These are phyloP conservation scores for Parapsyche elsis DNA, from an alignment of 1,140 invertebrate genomes.

Conservation along the genomic window DNA sequence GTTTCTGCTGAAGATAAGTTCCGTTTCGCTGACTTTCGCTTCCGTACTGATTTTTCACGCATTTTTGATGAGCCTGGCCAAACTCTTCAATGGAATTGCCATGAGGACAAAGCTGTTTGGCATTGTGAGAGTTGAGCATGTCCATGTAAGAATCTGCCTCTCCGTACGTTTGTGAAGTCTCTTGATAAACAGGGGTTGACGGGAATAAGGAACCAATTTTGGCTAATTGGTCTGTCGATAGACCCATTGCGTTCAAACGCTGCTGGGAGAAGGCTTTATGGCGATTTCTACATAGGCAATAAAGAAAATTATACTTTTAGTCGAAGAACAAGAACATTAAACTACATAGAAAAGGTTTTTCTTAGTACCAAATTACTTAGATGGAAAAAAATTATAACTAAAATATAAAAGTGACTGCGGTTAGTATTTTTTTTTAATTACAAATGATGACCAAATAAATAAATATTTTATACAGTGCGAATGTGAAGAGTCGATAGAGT, in stretches of 20 bases:
- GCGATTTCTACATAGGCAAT: slow-evolving; percentile 61
- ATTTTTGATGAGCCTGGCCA: slow-evolving; percentile 67
- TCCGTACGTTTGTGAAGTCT: slow-evolving; percentile 65
- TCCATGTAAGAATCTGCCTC: slow-evolving; percentile 66
- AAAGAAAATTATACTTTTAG: slow-evolving; percentile 11
- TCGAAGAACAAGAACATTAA: background rate
- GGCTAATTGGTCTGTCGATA: slow-evolving; percentile 66
- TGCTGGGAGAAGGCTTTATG: slow-evolving; percentile 68
- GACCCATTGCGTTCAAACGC: slow-evolving; percentile 63
- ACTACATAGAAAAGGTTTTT: background rate
- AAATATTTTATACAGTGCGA: too few species aligned
- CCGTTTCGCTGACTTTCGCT: slow-evolving; percentile 55
- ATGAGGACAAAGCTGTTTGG: slow-evolving; percentile 65
- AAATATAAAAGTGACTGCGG: too few species aligned
- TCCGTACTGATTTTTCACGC: slow-evolving; percentile 63
- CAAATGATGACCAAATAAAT: too few species aligned
- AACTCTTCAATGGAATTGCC: slow-evolving; percentile 66
- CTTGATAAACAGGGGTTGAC: slow-evolving; percentile 64
- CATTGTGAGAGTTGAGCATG: slow-evolving; percentile 60
- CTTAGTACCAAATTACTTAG: background rate
- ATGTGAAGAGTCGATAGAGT: too few species aligned
- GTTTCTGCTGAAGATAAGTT: slow-evolving; percentile 57
- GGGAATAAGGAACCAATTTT: slow-evolving; percentile 66
- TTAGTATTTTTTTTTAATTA: too few species aligned
- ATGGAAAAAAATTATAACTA: background rate